Percentiles rank a stretch among this genome's conserved stretches.
Evolutionary conservation across 2,888 invertebrate species (phyloP).

Genomic region (Oligia strigilis): DNA sequence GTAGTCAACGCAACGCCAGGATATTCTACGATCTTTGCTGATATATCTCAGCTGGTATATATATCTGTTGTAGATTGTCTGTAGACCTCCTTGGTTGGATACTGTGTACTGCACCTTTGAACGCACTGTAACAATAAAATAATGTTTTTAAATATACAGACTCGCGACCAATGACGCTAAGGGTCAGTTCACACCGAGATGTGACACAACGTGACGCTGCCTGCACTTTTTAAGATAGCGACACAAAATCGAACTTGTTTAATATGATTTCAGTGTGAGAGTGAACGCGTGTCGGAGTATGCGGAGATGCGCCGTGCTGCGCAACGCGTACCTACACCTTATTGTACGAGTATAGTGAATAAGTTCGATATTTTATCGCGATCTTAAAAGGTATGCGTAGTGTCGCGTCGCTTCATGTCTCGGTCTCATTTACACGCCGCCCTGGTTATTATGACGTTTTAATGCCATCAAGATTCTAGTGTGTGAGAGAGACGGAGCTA

Average conservation of each 20-base stretch:
- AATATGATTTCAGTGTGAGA: not conserved
- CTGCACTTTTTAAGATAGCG: not conserved
- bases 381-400: not conserved
- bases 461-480: not conserved
- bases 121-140: slow-evolving; percentile 42
- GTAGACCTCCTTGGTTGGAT: slow-evolving; percentile 83
- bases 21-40: slow-evolving; percentile 65
- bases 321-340: not conserved
- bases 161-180: not conserved
- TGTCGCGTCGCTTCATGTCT: not conserved
- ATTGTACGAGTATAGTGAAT: not conserved
- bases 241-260: not conserved
- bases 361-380: not conserved
- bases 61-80: slow-evolving; percentile 82
- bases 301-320: not conserved
- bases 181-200: not conserved
- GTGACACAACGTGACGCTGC: not conserved
- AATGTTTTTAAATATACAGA: not conserved
- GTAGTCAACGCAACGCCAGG: slow-evolving; percentile 86
- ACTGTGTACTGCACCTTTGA: slow-evolving; percentile 78
- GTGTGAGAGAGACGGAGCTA: not conserved
- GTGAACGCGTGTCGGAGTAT: not conserved
- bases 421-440: not conserved
- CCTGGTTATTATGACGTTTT: not conserved
- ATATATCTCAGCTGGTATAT: slow-evolving; percentile 82